These are phyloP conservation scores for Limonius californicus DNA, from an alignment of 1,140 invertebrate species.

Conservation along the genomic window DNA sequence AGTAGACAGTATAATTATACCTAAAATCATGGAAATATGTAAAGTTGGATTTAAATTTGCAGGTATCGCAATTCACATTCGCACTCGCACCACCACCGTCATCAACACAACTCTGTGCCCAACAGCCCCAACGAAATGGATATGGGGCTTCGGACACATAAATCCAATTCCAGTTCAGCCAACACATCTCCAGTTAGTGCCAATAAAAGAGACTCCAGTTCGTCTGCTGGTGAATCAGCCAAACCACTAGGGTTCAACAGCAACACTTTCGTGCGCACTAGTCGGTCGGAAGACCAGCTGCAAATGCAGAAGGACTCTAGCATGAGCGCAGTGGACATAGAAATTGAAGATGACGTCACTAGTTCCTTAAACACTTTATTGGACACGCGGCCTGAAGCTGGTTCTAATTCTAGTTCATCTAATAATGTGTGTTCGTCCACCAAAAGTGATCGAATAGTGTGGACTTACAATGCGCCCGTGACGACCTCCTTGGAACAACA, in stretches of 20 bases:
- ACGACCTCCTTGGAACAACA: slow-evolving; percentile 40
- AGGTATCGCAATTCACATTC: slow-evolving; percentile 51
- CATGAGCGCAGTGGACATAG: slow-evolving; percentile 79
- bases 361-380: slow-evolving; percentile 86
- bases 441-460: slow-evolving; percentile 68
- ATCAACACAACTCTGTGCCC: slow-evolving; percentile 70
- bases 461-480: slow-evolving; percentile 86
- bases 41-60: no score
- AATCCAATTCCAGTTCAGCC: slow-evolving; percentile 53
- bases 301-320: slow-evolving; percentile 73
- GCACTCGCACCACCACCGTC: slow-evolving; percentile 51
- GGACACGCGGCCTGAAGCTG: slow-evolving; percentile 68
- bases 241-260: slow-evolving; percentile 43
- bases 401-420: slow-evolving; percentile 14
- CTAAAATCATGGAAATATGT: no score
- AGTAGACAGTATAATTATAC: no score
- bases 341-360: slow-evolving; percentile 89
- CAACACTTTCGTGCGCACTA: slow-evolving; percentile 65
- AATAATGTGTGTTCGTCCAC: slow-evolving; percentile 19
- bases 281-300: slow-evolving; percentile 81
- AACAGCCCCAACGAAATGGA: slow-evolving; percentile 71
- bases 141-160: slow-evolving; percentile 47
- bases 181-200: slow-evolving; percentile 53
- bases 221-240: slow-evolving; percentile 37
- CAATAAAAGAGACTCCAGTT: slow-evolving; percentile 48